phyloP scores from a whole-genome alignment of 2,888 invertebrate genomes.

The Brachylomia viminalis region DNA sequence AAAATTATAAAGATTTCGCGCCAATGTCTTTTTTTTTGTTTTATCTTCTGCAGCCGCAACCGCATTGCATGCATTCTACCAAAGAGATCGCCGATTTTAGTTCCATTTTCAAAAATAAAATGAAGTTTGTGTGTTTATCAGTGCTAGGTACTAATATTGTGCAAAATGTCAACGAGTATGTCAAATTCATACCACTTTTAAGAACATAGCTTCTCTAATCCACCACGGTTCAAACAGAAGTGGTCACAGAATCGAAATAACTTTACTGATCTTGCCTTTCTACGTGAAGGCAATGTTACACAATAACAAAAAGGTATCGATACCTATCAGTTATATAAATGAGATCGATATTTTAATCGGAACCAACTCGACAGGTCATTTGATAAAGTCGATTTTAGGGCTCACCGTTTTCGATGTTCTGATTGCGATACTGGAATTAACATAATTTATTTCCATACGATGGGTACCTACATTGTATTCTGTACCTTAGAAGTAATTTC shows the following conservation, averaged over 20 bases:
- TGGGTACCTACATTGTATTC: too few relatives aligned
- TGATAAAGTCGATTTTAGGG: slow-evolving; percentile 57
- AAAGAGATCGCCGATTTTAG: too few relatives aligned
- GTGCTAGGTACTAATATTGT: too few relatives aligned
- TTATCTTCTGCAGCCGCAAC: too few relatives aligned
- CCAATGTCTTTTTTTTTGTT: too few relatives aligned
- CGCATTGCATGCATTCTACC: too few relatives aligned
- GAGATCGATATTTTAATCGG: slow-evolving; percentile 67
- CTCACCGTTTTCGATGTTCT: slow-evolving; percentile 37
- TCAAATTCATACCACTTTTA: too few relatives aligned
- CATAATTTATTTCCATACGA: neutral
- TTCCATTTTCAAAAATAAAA: too few relatives aligned
- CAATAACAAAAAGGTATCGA: slow-evolving; percentile 51
- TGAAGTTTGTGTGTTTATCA: too few relatives aligned
- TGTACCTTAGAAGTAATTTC: neutral
- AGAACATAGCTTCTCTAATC: too few relatives aligned
- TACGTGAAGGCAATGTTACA: slow-evolving; percentile 23
- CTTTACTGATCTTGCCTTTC: too few relatives aligned
- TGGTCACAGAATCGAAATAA: neutral
- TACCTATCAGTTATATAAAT: slow-evolving; percentile 61
- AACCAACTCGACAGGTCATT: slow-evolving; percentile 60
- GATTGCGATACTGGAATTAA: slow-evolving; percentile 44
- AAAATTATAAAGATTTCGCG: too few relatives aligned
- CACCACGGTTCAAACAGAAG: neutral
- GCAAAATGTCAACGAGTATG: neutral